A percentile compares a stretch with the other conserved stretches of the same genome.
Conservation (phyloP, 2,888 invertebrate species). For the Polylopha cassiicola region DNA sequence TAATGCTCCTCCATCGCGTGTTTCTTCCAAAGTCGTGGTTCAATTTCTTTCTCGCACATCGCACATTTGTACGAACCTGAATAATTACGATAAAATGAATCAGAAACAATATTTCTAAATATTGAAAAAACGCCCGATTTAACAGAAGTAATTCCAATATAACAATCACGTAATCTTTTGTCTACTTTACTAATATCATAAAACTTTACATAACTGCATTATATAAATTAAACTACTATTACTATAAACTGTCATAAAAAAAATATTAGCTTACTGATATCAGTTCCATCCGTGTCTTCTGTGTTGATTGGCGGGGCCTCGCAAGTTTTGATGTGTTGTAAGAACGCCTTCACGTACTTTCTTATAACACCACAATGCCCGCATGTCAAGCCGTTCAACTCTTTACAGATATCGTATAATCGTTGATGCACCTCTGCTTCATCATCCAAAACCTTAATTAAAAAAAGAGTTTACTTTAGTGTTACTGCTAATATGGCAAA, state of each 20-base stretch:
- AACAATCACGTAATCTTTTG: no score
- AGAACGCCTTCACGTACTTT: slow-evolving; percentile 26
- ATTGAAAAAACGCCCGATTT: slow-evolving; percentile 13
- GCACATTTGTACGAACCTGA: slow-evolving; percentile 37
- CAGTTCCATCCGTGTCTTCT: no score
- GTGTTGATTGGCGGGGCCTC: no score
- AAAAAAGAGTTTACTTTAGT: background rate
- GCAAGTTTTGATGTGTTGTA: slow-evolving; percentile 27
- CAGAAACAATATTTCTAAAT: slow-evolving; percentile 12
- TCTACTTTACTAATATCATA: no score
- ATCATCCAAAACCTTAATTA: slow-evolving; percentile 23
- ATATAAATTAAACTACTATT: no score
- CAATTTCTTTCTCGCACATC: slow-evolving; percentile 39
- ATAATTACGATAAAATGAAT: slow-evolving; percentile 26
- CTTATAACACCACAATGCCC: slow-evolving; percentile 26
- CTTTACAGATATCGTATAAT: slow-evolving; percentile 22
- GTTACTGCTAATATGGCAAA: no score
- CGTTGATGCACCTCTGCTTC: slow-evolving; percentile 17
- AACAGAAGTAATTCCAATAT: no score
- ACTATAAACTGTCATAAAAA: no score
- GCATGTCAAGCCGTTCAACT: slow-evolving; percentile 26
- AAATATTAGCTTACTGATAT: no score
- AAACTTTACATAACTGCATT: no score
- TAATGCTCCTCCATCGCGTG: slow-evolving; percentile 53
- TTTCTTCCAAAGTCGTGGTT: slow-evolving; percentile 34